Conservation (phyloP, 1,140 invertebrate genomes). For the Plectrocnemia conspersa region DNA sequence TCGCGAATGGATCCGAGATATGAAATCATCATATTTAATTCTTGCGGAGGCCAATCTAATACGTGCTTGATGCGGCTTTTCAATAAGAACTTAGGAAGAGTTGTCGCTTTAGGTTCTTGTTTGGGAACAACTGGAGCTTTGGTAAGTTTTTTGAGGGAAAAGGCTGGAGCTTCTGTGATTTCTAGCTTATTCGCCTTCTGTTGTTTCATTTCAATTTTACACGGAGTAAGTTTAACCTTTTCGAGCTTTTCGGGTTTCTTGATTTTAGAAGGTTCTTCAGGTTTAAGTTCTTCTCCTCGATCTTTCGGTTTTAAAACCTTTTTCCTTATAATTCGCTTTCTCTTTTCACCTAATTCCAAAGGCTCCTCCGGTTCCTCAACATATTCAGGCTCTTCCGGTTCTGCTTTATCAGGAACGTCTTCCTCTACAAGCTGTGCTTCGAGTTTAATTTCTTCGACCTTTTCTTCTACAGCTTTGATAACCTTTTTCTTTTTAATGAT, state of each 20-base stretch:
- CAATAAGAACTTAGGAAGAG: slow-evolving; percentile 60
- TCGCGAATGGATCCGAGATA: slow-evolving; percentile 54
- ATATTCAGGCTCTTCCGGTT: too few species aligned
- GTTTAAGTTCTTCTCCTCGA: slow-evolving; percentile 25
- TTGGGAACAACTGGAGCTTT: slow-evolving; percentile 51
- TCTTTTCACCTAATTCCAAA: too few species aligned
- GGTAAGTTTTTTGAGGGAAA: slow-evolving; percentile 58
- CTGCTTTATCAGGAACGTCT: slow-evolving; percentile 22
- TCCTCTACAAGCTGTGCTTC: too few species aligned
- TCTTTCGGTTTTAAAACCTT: too few species aligned
- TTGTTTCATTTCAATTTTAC: slow-evolving; percentile 42
- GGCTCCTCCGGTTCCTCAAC: slow-evolving; percentile 17
- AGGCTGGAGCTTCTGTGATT: slow-evolving; percentile 47
- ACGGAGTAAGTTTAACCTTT: slow-evolving; percentile 38
- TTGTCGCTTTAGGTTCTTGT: slow-evolving; percentile 45
- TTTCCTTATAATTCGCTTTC: too few species aligned
- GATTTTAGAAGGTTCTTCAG: slow-evolving; percentile 18
- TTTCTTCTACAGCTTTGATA: too few species aligned
- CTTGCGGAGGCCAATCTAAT: slow-evolving; percentile 56
- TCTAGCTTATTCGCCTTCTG: slow-evolving; percentile 32
- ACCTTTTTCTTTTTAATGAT: too few species aligned
- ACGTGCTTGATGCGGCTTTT: slow-evolving; percentile 59
- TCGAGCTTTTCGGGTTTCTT: slow-evolving; percentile 41
- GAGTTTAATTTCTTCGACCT: too few species aligned
- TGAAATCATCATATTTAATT: slow-evolving; percentile 49